These are phyloP conservation scores for Ctenopoma multispine DNA, from an alignment of 2,797 vertebrate genomes.

Conservation along the genomic window DNA sequence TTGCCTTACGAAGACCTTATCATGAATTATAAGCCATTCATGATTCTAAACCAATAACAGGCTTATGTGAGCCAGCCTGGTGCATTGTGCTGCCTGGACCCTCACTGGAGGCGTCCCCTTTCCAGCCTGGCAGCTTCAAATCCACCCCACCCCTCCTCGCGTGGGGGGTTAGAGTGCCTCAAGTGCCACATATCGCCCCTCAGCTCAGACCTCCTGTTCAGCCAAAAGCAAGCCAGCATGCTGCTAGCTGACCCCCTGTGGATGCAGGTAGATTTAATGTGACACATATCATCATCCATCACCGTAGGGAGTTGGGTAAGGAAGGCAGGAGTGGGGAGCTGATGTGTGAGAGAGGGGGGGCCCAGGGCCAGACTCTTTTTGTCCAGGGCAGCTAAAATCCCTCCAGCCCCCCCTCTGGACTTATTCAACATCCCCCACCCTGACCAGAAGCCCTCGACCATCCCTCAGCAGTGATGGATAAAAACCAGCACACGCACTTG, in stretches of 20 bases:
- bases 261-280: conserved; percentile 79
- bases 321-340: conserved; percentile 55
- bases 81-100: conserved; percentile 56
- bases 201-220: conserved; percentile 75
- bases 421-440: conserved; percentile 58
- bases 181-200: conserved; percentile 81
- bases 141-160: neutral
- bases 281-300: conserved; percentile 84
- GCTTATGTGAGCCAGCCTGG: conserved; percentile 52
- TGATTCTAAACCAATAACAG: conserved; percentile 50
- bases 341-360: conserved; percentile 65
- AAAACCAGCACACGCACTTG: conserved; percentile 81
- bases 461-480: conserved; percentile 69
- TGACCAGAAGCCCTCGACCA: conserved; percentile 61
- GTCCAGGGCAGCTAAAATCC: conserved; percentile 89
- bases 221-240: conserved; percentile 65
- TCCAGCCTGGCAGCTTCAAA: conserved; percentile 67
- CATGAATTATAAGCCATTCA: conserved; percentile 67
- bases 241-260: conserved; percentile 73
- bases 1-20: conserved; percentile 71
- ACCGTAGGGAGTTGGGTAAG: conserved; percentile 62
- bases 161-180: conserved; percentile 69
- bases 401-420: conserved; percentile 71
- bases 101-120: conserved; percentile 53
- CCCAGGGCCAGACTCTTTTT: conserved; percentile 77